These are phyloP conservation scores for Syncerus caffer DNA, from an alignment of 2,797 vertebrate species.

Conservation along the genomic window DNA sequence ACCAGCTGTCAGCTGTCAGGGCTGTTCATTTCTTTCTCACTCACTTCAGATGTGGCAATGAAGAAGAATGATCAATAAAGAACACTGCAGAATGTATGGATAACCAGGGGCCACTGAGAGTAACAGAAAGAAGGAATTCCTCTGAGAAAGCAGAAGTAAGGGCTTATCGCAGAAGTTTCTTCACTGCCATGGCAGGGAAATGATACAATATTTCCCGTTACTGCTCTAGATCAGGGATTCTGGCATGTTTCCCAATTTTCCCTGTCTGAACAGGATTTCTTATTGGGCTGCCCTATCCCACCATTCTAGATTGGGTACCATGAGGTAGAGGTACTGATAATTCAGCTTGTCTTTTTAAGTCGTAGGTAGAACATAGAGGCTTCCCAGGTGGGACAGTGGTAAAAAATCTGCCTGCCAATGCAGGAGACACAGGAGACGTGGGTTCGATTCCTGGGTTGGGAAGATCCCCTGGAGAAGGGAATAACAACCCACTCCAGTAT, in stretches of 20 bases:
- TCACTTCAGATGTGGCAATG: constrained; percentile 33
- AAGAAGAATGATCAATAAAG: constrained; percentile 44
- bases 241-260: not conserved
- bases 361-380: not conserved
- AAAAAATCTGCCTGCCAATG: not conserved
- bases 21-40: constrained; percentile 43
- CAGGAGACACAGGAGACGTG: not conserved
- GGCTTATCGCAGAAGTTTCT: not conserved
- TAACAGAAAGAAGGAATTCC: not conserved
- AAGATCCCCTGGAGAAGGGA: not conserved
- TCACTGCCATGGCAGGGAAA: not conserved
- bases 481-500: not conserved
- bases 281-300: not conserved
- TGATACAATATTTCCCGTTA: not conserved
- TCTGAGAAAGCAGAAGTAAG: not conserved
- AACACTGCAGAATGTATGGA: not conserved
- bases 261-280: not conserved
- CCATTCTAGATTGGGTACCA: not conserved
- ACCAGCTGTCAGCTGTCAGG: constrained; percentile 68
- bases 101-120: not conserved
- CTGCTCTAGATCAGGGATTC: not conserved
- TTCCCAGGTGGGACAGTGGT: not conserved
- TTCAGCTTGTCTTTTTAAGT: not conserved
- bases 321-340: not conserved
- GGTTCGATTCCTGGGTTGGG: not conserved